phyloP scores from a whole-genome alignment of 2,113 vertebrate species.

The Mesitornis unicolor region DNA sequence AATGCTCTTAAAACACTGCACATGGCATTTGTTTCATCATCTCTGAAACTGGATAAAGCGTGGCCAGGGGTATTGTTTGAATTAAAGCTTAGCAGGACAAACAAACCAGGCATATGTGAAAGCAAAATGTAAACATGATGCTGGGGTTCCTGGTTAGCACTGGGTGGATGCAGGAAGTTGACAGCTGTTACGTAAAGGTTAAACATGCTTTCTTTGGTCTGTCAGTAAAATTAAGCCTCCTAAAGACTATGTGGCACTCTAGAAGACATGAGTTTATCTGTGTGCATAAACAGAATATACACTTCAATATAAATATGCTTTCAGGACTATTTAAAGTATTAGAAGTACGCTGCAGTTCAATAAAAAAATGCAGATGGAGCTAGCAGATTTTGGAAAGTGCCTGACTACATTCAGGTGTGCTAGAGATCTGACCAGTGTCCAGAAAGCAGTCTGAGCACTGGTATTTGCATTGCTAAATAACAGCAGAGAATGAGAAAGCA shows the following conservation, averaged over 20 bases:
- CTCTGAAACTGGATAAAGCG: conserved; percentile 27
- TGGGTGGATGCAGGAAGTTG: not conserved
- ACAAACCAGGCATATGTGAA: conserved; percentile 20
- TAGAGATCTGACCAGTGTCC: conserved; percentile 2
- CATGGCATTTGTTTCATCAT: conserved; percentile 7
- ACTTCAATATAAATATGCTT: conserved; percentile 1
- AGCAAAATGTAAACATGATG: conserved; percentile 19
- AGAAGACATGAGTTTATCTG: conserved; percentile 33
- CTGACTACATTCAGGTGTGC: not conserved
- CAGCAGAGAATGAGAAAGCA: conserved; percentile 1
- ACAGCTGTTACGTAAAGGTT: conserved; percentile 55
- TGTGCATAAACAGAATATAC: conserved; percentile 1
- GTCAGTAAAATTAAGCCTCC: conserved; percentile 53
- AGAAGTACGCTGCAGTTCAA: not conserved
- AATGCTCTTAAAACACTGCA: not conserved
- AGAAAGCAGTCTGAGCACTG: conserved; percentile 39
- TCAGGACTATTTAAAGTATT: conserved; percentile 18
- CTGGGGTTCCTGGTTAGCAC: not conserved
- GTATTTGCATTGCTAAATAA: conserved; percentile 31
- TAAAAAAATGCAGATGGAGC: conserved; percentile 48
- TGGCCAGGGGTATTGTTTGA: conserved; percentile 22
- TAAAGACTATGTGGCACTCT: not conserved
- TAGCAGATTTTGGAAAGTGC: conserved; percentile 23
- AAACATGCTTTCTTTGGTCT: conserved; percentile 3
- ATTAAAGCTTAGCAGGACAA: conserved; percentile 41